These are phyloP conservation scores for Rhombomys opimus DNA, from an alignment of 2,113 vertebrate species.

Conservation along the genomic window DNA sequence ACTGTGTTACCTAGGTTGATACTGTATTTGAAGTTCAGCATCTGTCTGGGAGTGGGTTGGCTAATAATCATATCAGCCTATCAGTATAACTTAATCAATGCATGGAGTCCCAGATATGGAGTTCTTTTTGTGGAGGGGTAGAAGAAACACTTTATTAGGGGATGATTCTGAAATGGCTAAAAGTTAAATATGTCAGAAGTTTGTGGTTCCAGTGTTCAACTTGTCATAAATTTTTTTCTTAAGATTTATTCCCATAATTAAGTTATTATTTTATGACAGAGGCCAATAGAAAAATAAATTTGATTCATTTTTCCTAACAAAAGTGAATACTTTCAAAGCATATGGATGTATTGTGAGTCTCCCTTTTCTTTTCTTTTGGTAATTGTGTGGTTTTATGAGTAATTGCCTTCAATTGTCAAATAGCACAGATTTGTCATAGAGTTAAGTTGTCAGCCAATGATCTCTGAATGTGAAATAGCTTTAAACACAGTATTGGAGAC, in stretches of 20 bases:
- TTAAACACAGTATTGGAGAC: conserved; percentile 17
- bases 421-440: conserved; percentile 64
- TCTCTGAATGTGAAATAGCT: conserved; percentile 46
- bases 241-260: conserved; percentile 18
- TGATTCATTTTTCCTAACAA: conserved; percentile 59
- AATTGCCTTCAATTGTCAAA: conserved; percentile 65
- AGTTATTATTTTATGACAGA: conserved; percentile 68
- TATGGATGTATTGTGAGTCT: background rate
- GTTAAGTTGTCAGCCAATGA: conserved; percentile 49
- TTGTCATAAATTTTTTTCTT: conserved; percentile 39
- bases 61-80: background rate
- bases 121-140: background rate
- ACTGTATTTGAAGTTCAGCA: background rate
- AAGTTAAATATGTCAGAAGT: conserved; percentile 43
- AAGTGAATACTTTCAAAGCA: conserved; percentile 51
- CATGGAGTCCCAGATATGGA: background rate
- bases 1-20: background rate
- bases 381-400: conserved; percentile 35
- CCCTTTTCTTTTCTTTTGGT: conserved; percentile 47
- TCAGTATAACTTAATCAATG: background rate
- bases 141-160: conserved; percentile 13
- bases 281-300: conserved; percentile 67
- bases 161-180: background rate
- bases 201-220: conserved; percentile 39
- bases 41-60: background rate